Evolutionary conservation across 2,113 vertebrate species (phyloP), one percentile per base, ranked within the genome.

Genomic region (Calidris pugnax): DNA sequence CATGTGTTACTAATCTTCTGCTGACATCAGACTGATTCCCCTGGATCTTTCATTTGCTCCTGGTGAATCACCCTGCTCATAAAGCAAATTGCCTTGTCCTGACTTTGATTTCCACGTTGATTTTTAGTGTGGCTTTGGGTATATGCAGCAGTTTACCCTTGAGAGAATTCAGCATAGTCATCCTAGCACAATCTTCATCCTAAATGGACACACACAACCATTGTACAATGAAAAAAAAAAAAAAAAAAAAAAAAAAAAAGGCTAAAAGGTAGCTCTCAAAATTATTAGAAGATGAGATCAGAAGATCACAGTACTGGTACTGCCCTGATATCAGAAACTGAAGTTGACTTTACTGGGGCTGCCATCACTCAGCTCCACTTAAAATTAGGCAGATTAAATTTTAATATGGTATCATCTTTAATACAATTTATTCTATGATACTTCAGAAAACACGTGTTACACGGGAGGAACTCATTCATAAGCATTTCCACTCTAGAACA

Each of bases 1-100:
- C 94, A 72, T 86, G 71, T 94, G 75, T 96, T 93, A 93, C 93
- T 95, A 94, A 97, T 97, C 89, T 96, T 92, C 85, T 93, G 56
- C 89, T 96, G 95, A 87, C 96, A 96, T 95, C 95, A 96, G 62
- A 76, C 87, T 91, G 88, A 89, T 91, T 97, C 91, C 62, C 72
- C 68, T 67, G 78, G 84, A 94, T 95, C 93, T 94, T 96, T 94
- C 85, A 79, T 96, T 91, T 95, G 75, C 73, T 91, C 14, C 74
- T 82, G 83, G 86, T 97, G 91, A 97, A 97, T 96, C 96, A 97
- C 73, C 4, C 68, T 76, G 30, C 56, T 95, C 91, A 93, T 92
- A 90, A 97, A 95, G 91, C 69, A 97, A 92, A 94, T 93, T 92
- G 90, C 89, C 78, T 92, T 92, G 56, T 87, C 55, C 87, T 84